phyloP scores from a whole-genome alignment of 2,113 vertebrate species.

The Andinoacara biseriatus region DNA sequence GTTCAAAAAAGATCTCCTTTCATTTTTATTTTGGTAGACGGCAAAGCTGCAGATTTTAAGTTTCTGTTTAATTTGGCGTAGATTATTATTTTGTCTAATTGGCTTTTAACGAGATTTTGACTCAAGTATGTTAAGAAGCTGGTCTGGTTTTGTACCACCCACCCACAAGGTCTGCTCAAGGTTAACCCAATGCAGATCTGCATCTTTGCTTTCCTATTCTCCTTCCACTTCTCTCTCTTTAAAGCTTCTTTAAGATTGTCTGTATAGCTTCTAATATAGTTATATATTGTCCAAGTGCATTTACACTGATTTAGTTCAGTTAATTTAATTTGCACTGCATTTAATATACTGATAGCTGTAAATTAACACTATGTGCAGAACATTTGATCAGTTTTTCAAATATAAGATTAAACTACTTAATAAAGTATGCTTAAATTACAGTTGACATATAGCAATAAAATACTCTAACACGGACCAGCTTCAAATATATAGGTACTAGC shows the following conservation, averaged over 20 bases:
- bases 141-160: slow-evolving; percentile 59
- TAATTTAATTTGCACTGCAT: neutral
- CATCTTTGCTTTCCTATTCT: neutral
- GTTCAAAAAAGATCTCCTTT: slow-evolving; percentile 54
- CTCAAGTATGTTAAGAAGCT: slow-evolving; percentile 56
- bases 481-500: neutral
- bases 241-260: neutral
- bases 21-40: slow-evolving; percentile 59
- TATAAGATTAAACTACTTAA: neutral
- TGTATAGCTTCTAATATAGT: neutral
- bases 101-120: slow-evolving; percentile 75
- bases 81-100: slow-evolving; percentile 76
- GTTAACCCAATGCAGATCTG: slow-evolving; percentile 67
- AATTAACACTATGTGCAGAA: too few relatives aligned
- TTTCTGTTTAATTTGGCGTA: slow-evolving; percentile 66
- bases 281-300: neutral
- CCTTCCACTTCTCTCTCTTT: neutral
- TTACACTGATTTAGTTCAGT: neutral
- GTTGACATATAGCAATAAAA: neutral
- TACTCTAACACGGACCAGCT: neutral
- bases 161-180: slow-evolving; percentile 59
- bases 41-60: slow-evolving; percentile 52
- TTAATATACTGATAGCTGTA: neutral
- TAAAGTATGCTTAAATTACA: neutral
- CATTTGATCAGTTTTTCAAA: neutral